phyloP scores from a whole-genome alignment of 2,797 vertebrate genomes.

The Tangara arthus region DNA sequence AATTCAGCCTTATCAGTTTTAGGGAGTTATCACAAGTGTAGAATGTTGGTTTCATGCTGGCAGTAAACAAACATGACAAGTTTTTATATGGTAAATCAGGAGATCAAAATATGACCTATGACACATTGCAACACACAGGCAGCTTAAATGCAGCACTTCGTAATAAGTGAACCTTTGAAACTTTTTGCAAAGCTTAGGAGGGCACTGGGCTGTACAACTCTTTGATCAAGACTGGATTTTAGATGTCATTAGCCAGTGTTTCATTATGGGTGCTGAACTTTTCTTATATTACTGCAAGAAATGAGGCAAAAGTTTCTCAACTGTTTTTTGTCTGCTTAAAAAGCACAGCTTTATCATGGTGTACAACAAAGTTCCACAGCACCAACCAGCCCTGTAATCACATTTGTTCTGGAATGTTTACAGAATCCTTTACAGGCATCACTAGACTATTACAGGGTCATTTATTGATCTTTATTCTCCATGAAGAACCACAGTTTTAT shows the following conservation, averaged over 20 bases:
- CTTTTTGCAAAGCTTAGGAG: background rate
- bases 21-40: background rate
- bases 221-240: background rate
- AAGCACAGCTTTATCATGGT: background rate
- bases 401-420: constrained; percentile 20
- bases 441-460: constrained; percentile 1
- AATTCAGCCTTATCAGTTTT: background rate
- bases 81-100: background rate
- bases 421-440: constrained; percentile 26
- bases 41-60: background rate
- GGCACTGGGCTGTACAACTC: background rate
- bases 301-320: background rate
- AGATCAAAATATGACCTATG: background rate
- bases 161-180: background rate
- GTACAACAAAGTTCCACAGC: background rate
- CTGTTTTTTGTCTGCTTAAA: background rate
- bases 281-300: background rate
- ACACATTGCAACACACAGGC: background rate
- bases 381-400: background rate
- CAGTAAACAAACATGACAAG: background rate
- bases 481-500: background rate
- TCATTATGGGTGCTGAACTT: background rate
- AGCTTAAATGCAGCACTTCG: background rate
- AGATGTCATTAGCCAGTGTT: background rate
- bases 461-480: constrained; percentile 32